Conservation (phyloP, 2,888 invertebrate species). For the Polymixis lichenea region DNA sequence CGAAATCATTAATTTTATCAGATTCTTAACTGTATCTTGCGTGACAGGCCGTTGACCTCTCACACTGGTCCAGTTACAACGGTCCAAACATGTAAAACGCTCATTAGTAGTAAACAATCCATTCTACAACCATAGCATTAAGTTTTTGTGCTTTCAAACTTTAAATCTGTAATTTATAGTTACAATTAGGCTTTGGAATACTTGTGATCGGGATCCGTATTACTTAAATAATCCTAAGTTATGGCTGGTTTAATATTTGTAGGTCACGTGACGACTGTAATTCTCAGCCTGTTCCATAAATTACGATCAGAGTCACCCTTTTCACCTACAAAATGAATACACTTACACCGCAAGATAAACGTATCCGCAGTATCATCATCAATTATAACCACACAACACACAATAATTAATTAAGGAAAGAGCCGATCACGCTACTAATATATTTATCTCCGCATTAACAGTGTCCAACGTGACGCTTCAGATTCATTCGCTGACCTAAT, state of each 20-base stretch:
- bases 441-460: constrained; percentile 46
- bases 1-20: constrained; percentile 68
- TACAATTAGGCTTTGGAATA: constrained; percentile 42
- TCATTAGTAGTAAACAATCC: constrained; percentile 72
- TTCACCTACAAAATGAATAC: constrained; percentile 3
- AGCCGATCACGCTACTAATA: constrained; percentile 46
- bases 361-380: constrained; percentile 25
- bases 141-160: constrained; percentile 50
- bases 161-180: constrained; percentile 53
- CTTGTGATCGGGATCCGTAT: constrained; percentile 39
- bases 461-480: constrained; percentile 50
- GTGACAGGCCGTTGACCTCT: constrained; percentile 71
- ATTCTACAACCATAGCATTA: constrained; percentile 54
- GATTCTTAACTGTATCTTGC: constrained; percentile 64
- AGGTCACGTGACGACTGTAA: constrained; percentile 12
- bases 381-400: constrained; percentile 29
- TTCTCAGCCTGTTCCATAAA: constrained; percentile 25
- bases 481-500: constrained; percentile 72
- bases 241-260: constrained; percentile 42
- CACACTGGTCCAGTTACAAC: constrained; percentile 77
- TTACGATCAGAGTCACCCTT: constrained; percentile 26
- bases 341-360: neutral
- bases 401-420: constrained; percentile 53
- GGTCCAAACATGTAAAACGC: constrained; percentile 69
- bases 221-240: constrained; percentile 44